phyloP scores from a whole-genome alignment of 2,888 invertebrate species.

The Hyles lineata region DNA sequence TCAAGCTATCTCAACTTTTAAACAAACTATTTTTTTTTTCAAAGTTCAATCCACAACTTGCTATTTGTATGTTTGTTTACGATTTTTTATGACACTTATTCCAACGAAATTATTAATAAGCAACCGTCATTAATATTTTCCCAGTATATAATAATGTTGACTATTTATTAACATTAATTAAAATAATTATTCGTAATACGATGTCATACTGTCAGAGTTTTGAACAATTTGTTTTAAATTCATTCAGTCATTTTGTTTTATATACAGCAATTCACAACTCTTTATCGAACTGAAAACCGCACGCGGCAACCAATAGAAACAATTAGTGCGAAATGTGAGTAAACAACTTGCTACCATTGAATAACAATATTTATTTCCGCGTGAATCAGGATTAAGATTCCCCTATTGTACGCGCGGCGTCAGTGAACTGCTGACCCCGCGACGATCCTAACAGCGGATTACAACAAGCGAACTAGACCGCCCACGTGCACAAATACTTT shows the following conservation, averaged over 20 bases:
- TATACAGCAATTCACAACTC: constrained; percentile 47
- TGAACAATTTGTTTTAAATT: constrained; percentile 46
- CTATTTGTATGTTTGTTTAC: not conserved
- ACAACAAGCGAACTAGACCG: constrained; percentile 75
- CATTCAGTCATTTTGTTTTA: constrained; percentile 44
- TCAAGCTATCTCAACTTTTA: not conserved
- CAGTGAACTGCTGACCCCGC: constrained; percentile 72
- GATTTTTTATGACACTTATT: not conserved
- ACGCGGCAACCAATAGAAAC: constrained; percentile 53
- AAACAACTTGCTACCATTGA: constrained; percentile 62
- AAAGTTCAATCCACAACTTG: not conserved
- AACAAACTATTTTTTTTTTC: not conserved
- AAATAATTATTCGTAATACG: constrained; percentile 26
- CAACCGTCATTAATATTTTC: not conserved
- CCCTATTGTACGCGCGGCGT: constrained; percentile 59
- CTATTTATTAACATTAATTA: not conserved
- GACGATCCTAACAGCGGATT: constrained; percentile 63
- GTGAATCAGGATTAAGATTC: constrained; percentile 67
- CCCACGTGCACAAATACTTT: constrained; percentile 67
- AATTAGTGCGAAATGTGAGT: constrained; percentile 68
- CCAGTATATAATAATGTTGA: not conserved
- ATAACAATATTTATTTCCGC: constrained; percentile 64
- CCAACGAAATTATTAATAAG: not conserved
- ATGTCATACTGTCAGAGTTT: constrained; percentile 46
- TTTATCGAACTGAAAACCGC: constrained; percentile 62